These are phyloP conservation scores for Calosoma granatense DNA, from an alignment of 1,140 invertebrate genomes.

Conservation along the genomic window DNA sequence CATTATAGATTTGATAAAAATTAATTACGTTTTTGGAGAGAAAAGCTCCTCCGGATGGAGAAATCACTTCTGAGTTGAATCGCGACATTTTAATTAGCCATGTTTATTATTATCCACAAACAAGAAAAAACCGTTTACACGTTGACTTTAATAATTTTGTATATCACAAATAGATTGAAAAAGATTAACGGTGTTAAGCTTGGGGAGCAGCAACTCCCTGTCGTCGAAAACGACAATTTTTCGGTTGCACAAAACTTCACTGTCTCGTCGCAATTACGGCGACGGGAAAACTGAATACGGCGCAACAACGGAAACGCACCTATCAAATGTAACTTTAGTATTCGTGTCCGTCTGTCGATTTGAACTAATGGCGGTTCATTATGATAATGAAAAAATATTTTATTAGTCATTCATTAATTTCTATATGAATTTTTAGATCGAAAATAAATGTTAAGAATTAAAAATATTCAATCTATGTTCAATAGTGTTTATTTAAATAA, in stretches of 20 bases:
- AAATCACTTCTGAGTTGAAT: constrained; percentile 48
- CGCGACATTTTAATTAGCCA: constrained; percentile 74
- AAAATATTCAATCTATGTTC: no score
- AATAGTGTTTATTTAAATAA: no score
- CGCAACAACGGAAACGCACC: no score
- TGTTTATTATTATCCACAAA: constrained; percentile 50
- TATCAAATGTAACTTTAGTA: no score
- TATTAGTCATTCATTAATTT: no score
- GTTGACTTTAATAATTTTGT: constrained; percentile 16
- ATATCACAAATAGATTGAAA: constrained; percentile 18
- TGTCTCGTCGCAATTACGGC: constrained; percentile 55
- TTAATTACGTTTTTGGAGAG: constrained; percentile 33
- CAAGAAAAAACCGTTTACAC: constrained; percentile 36
- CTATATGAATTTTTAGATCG: no score
- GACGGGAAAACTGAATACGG: constrained; percentile 40
- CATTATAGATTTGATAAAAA: constrained; percentile 38
- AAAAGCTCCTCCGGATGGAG: constrained; percentile 59
- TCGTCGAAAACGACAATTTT: constrained; percentile 53
- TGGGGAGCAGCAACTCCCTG: constrained; percentile 48
- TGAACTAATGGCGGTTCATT: no score
- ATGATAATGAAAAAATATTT: no score
- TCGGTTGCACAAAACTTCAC: constrained; percentile 33
- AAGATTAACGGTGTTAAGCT: constrained; percentile 26
- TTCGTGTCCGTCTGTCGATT: no score
- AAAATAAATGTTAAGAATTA: no score